Conservation (phyloP, 2,888 invertebrate species). For the Drepanosiphum platanoidis region DNA sequence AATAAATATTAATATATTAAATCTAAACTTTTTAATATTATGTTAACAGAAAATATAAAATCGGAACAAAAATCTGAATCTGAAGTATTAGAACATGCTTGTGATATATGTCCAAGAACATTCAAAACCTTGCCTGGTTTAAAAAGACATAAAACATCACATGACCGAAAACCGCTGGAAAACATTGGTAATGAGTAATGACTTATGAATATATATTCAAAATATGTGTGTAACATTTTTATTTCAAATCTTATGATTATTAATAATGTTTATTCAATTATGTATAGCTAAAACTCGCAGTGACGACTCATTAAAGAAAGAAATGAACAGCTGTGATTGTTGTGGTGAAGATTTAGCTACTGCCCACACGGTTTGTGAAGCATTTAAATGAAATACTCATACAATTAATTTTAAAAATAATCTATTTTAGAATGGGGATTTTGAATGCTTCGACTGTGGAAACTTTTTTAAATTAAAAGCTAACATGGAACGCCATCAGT, state of each 20-base stretch:
- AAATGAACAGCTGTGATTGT: slow-evolving; percentile 69
- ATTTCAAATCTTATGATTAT: background rate
- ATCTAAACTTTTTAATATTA: no score
- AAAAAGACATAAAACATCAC: slow-evolving; percentile 58
- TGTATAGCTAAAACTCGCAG: background rate
- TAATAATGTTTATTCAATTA: no score
- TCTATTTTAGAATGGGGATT: slow-evolving; percentile 69
- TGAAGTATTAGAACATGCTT: slow-evolving; percentile 36
- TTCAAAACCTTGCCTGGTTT: slow-evolving; percentile 53
- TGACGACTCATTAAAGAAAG: slow-evolving; percentile 31
- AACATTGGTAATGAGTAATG: background rate
- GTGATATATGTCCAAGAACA: slow-evolving; percentile 46
- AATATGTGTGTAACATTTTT: background rate
- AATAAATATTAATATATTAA: no score
- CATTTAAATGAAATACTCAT: slow-evolving; percentile 49
- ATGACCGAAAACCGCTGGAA: slow-evolving; percentile 52
- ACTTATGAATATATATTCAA: slow-evolving; percentile 2
- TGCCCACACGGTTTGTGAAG: slow-evolving; percentile 69
- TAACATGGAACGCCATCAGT: slow-evolving; percentile 75
- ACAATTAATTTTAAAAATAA: slow-evolving; percentile 39
- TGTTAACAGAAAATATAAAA: slow-evolving; percentile 38
- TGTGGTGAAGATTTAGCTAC: slow-evolving; percentile 72
- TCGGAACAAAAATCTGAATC: slow-evolving; percentile 2
- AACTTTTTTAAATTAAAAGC: slow-evolving; percentile 78
- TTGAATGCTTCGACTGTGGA: slow-evolving; percentile 73